Base-by-base conservation (phyloP, 2,888 invertebrate species). In the Coelinius sp. region DNA sequence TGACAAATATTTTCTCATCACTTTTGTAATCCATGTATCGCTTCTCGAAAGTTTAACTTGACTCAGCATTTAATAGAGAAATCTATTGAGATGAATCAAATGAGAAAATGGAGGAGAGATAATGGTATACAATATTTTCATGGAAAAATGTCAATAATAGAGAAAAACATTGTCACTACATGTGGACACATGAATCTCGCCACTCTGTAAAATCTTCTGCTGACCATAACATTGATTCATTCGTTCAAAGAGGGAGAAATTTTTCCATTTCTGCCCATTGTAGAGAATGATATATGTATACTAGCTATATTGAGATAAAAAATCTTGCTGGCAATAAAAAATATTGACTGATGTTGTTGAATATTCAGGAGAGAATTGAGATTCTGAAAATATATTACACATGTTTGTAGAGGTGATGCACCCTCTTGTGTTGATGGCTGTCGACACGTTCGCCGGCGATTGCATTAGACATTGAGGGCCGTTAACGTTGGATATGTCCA, bases 391-490 rank as follows among this genome's bases (percentile, higher is more conserved):
- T n/a, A n/a, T n/a, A n/a, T n/a, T n/a, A n/a, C n/a, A n/a, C n/a
- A n/a, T n/a, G n/a, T n/a, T n/a, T n/a, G n/a, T n/a, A n/a, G n/a
- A n/a, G n/a, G n/a, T 49, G 20, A 49, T 46, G 46, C 46, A 46
- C 17, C 20, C 46, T 49, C 46, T 20, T 17, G 20, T 49, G 46
- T 49, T 10, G 17, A 27, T 46, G 14, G 46, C 14, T 65, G 46
- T 49, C 65, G 53, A 67, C 67, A 67, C 38, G 52, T 59, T 68
- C 24, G 68, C 31, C 46, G 73, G 70, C 44, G 67, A 65, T 77
- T 80, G 79, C 78, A 70, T 78, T 80, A 79, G 78, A 82, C 78
- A 76, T 76, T 76, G 73, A 79, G 76, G 52, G 75, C 72, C 69
- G 71, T 77, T 72, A 73, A 75, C 76, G 75, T 71, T 68, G 77